phyloP scores from a whole-genome alignment of 2,888 invertebrate species.

The Amphipyra berbera region DNA sequence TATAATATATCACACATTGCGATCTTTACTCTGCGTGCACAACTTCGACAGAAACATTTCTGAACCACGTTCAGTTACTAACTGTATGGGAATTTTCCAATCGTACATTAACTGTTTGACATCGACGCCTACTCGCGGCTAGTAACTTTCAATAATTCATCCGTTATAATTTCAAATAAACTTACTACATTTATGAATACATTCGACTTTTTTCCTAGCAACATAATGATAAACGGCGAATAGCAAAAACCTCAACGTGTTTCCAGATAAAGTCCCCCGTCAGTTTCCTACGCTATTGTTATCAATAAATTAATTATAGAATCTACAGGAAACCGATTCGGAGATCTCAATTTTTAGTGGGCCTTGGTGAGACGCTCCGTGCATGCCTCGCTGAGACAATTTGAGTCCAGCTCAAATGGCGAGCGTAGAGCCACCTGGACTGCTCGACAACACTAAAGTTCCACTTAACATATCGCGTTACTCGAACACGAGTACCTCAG shows the following conservation, averaged over 20 bases:
- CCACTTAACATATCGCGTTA: slow-evolving; percentile 71
- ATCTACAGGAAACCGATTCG: slow-evolving; percentile 89
- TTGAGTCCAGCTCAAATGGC: slow-evolving; percentile 89
- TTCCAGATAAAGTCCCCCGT: slow-evolving; percentile 86
- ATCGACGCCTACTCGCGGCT: slow-evolving; percentile 34
- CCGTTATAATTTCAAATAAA: slow-evolving; percentile 29
- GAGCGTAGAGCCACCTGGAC: slow-evolving; percentile 81
- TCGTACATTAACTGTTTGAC: slow-evolving; percentile 40
- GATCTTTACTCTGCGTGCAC: slow-evolving; percentile 32
- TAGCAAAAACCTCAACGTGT: slow-evolving; percentile 65
- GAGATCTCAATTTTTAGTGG: slow-evolving; percentile 86
- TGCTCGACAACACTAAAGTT: slow-evolving; percentile 77
- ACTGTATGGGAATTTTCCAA: slow-evolving; percentile 41
- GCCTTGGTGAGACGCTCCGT: slow-evolving; percentile 83
- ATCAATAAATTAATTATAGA: slow-evolving; percentile 89
- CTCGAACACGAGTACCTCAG: slow-evolving; percentile 82
- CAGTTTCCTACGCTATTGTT: slow-evolving; percentile 87
- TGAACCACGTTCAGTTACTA: slow-evolving; percentile 37
- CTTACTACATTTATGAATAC: slow-evolving; percentile 34
- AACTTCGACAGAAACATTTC: slow-evolving; percentile 37
- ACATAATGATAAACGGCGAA: slow-evolving; percentile 77
- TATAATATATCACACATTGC: slow-evolving; percentile 50
- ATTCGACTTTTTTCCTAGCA: slow-evolving; percentile 29
- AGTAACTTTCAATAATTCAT: slow-evolving; percentile 39
- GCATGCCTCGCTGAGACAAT: slow-evolving; percentile 85